Evolutionary conservation across 2,797 vertebrate species (phyloP).

Genomic region (Caiman crocodilus): DNA sequence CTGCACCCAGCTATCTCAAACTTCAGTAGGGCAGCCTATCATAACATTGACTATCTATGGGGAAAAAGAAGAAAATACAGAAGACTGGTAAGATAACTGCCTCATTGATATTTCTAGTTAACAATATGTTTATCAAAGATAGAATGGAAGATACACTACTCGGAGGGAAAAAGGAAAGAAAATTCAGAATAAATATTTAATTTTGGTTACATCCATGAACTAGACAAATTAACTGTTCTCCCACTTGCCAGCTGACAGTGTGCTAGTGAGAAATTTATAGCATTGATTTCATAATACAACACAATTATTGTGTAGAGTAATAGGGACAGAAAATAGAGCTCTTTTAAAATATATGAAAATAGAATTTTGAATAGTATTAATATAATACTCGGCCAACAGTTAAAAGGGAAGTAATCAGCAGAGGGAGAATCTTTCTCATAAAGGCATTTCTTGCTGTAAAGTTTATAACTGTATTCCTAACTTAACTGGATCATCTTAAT

Average conservation of each 20-base stretch:
- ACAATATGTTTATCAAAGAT: neutral
- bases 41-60: neutral
- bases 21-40: neutral
- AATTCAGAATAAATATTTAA: neutral
- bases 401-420: neutral
- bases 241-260: too few species aligned
- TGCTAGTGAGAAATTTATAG: neutral
- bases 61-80: neutral
- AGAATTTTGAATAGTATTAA: neutral
- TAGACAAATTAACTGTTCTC: neutral
- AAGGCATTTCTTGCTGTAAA: neutral
- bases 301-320: neutral
- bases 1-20: too few species aligned
- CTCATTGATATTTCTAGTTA: neutral
- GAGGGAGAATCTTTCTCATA: neutral
- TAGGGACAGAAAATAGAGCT: neutral
- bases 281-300: neutral
- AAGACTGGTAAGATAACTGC: neutral
- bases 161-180: accelerated
- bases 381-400: neutral
- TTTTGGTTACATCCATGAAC: neutral
- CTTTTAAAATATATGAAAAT: slow-evolving; percentile 1
- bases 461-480: neutral
- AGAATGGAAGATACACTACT: neutral
- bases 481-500: slow-evolving; percentile 5